These are phyloP conservation scores for Lerema accius DNA, from an alignment of 1,140 invertebrate species.

Conservation along the genomic window DNA sequence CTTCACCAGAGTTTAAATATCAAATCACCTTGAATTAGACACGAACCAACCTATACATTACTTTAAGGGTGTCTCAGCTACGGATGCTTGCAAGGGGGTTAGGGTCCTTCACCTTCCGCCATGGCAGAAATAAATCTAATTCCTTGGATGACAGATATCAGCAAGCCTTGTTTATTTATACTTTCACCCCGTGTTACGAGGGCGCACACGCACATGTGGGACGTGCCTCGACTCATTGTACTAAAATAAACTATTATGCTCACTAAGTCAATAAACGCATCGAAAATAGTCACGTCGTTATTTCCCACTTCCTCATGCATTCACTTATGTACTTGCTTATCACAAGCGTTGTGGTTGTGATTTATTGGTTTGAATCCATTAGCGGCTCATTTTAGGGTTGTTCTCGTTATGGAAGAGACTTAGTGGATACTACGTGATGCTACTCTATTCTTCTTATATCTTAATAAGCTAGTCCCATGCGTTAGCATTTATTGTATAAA, in stretches of 20 bases:
- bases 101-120: constrained; percentile 76
- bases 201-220: constrained; percentile 63
- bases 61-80: constrained; percentile 45
- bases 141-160: constrained; percentile 81
- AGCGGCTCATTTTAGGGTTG: too few species aligned
- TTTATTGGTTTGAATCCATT: neutral
- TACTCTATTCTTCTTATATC: too few species aligned
- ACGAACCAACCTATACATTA: constrained; percentile 37
- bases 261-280: constrained; percentile 58
- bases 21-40: too few species aligned
- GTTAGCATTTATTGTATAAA: too few species aligned
- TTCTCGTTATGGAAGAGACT: too few species aligned
- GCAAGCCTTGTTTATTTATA: constrained; percentile 81
- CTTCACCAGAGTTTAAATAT: too few species aligned
- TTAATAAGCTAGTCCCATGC: too few species aligned
- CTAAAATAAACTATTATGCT: constrained; percentile 71
- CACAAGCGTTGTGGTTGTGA: neutral
- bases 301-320: constrained; percentile 38
- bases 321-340: neutral
- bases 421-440: too few species aligned
- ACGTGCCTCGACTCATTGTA: constrained; percentile 58
- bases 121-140: constrained; percentile 80
- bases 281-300: constrained; percentile 46
- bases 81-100: constrained; percentile 49
- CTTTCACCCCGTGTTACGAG: constrained; percentile 65